Evolutionary conservation across 2,888 invertebrate genomes (phyloP).

Genomic region (Tenthredo notha): DNA sequence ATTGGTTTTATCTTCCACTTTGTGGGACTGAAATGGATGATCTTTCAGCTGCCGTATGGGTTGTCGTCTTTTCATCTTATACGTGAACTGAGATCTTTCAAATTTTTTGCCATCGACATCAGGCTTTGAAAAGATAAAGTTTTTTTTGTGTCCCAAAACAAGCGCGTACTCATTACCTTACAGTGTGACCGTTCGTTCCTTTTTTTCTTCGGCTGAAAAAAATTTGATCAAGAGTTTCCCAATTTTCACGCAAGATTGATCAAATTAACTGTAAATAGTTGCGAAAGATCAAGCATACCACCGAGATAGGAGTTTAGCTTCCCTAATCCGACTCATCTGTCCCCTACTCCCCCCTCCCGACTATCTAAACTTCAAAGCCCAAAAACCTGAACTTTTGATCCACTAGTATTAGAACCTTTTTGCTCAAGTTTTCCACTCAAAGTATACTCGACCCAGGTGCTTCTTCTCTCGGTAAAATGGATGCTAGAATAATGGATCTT

Average conservation of each 20-base stretch:
- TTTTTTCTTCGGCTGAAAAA: background rate
- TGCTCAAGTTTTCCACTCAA: conserved; percentile 12
- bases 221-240: conserved; percentile 42
- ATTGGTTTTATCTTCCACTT: background rate
- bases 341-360: background rate
- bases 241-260: conserved; percentile 42
- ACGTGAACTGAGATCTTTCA: background rate
- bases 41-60: background rate
- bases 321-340: conserved; percentile 35
- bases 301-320: conserved; percentile 23
- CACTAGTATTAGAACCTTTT: conserved; percentile 10
- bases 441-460: background rate
- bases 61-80: background rate
- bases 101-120: background rate
- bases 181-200: background rate
- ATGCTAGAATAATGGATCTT: conserved; percentile 2
- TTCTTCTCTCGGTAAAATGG: background rate
- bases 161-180: conserved; percentile 24
- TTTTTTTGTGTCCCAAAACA: background rate
- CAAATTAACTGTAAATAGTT: conserved; percentile 38
- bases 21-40: background rate
- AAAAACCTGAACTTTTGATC: conserved; percentile 40
- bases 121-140: background rate
- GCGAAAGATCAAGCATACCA: conserved; percentile 8
- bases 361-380: conserved; percentile 32